phyloP scores from a whole-genome alignment of 2,888 invertebrate species.

The Cantharis nigra region DNA sequence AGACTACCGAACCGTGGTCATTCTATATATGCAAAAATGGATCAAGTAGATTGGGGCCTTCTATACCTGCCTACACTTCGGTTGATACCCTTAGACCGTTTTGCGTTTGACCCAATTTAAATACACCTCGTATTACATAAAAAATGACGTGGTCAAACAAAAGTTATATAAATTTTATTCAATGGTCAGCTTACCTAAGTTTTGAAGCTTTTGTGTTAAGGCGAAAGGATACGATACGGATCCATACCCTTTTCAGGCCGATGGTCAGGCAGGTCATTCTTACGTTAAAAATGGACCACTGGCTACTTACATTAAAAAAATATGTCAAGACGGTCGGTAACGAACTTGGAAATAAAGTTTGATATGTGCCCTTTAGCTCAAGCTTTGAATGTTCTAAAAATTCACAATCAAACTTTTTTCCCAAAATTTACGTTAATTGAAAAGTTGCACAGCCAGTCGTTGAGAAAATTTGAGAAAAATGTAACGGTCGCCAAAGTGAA shows the following conservation, averaged over 20 bases:
- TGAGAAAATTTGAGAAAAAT: neutral
- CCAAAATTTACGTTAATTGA: neutral
- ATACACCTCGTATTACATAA: conserved; percentile 41
- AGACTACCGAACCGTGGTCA: conserved; percentile 39
- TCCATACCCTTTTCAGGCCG: conserved; percentile 34
- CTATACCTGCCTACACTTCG: conserved; percentile 44
- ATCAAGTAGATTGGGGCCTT: conserved; percentile 15
- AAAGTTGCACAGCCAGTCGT: neutral
- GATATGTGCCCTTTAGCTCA: neutral
- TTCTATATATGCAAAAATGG: conserved; percentile 19
- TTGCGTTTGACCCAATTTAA: conserved; percentile 48
- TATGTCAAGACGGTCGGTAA: conserved; percentile 3
- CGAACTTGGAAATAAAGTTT: conserved; percentile 16
- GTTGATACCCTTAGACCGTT: conserved; percentile 46
- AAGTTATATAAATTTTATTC: conserved; percentile 26
- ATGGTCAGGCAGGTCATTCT: conserved; percentile 33
- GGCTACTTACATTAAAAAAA: conserved; percentile 18
- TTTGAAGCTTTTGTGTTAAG: conserved; percentile 16
- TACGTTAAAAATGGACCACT: conserved; percentile 40
- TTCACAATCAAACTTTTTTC: neutral
- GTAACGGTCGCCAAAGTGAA: neutral
- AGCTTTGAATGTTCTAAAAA: neutral
- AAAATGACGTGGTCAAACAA: conserved; percentile 39
- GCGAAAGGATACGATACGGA: conserved; percentile 29
- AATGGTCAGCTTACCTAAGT: conserved; percentile 36